Evolutionary conservation across 2,797 vertebrate species (phyloP).

Genomic region (Cuculus canorus): DNA sequence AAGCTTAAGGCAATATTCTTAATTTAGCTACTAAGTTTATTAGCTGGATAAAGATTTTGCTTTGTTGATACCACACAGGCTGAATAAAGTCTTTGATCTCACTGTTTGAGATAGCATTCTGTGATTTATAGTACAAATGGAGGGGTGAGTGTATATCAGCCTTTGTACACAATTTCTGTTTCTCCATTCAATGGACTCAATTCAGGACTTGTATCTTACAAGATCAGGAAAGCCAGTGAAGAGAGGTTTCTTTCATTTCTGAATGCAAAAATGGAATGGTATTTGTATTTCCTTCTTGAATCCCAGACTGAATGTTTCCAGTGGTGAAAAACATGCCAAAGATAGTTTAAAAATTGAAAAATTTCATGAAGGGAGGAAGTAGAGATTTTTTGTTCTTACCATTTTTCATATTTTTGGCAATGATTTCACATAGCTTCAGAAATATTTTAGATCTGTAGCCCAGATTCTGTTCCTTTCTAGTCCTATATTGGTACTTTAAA

Average conservation of each 20-base stretch:
- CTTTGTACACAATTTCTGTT: background rate
- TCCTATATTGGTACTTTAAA: background rate
- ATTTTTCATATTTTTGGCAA: background rate
- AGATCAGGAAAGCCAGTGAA: background rate
- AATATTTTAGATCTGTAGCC: background rate
- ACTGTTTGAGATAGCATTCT: background rate
- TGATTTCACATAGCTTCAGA: background rate
- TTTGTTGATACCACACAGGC: background rate
- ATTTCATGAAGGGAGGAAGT: background rate
- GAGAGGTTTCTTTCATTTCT: background rate
- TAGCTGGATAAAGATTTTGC: background rate
- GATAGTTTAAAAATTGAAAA: background rate
- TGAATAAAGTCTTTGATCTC: background rate
- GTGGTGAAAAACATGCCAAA: background rate
- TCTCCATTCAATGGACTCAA: background rate
- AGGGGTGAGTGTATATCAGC: background rate
- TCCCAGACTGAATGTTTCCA: background rate
- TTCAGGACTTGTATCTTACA: background rate
- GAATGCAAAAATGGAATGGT: background rate
- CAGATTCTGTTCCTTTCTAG: background rate
- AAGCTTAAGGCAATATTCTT: background rate
- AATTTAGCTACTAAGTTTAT: background rate
- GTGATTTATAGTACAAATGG: background rate
- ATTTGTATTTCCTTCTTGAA: background rate
- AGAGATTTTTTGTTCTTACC: background rate